phyloP scores from a whole-genome alignment of 2,113 vertebrate species.

The Gasterosteus nipponicus region DNA sequence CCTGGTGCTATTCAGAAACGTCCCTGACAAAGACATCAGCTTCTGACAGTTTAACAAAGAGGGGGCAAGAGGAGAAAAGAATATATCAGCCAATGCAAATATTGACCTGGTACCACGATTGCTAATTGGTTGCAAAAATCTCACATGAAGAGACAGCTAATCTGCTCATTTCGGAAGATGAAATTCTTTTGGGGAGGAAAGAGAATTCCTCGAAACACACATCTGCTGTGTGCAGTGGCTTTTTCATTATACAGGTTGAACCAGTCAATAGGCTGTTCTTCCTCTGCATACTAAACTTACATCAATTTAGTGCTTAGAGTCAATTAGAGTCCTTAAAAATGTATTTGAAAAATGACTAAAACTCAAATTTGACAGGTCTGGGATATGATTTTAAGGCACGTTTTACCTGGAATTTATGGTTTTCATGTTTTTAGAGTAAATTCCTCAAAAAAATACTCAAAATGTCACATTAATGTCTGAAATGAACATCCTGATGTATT shows the following conservation, averaged over 20 bases:
- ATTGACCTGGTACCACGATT: constrained; percentile 70
- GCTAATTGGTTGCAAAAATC: constrained; percentile 68
- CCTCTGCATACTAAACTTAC: constrained; percentile 15
- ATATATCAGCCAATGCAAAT: constrained; percentile 75
- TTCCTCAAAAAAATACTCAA: too few species aligned
- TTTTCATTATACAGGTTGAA: constrained; percentile 22
- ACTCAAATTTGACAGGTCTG: not conserved
- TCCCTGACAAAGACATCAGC: constrained; percentile 70
- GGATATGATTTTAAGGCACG: not conserved
- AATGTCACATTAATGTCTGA: too few species aligned
- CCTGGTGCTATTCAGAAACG: constrained; percentile 32
- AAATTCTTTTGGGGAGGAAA: constrained; percentile 20
- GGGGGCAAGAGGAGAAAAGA: constrained; percentile 54
- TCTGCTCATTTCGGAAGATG: constrained; percentile 51
- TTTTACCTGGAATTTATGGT: too few species aligned
- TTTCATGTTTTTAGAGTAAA: not conserved
- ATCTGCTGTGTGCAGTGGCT: constrained; percentile 17
- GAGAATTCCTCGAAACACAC: constrained; percentile 28
- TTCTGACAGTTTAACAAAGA: constrained; percentile 78
- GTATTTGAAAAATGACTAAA: not conserved
- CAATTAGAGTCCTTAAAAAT: constrained; percentile 3
- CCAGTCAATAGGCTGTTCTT: not conserved
- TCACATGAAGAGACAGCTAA: constrained; percentile 60
- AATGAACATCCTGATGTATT: too few species aligned
- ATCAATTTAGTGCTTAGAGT: not conserved